phyloP scores from a whole-genome alignment of 2,888 invertebrate species.

The Cantharis nigra region DNA sequence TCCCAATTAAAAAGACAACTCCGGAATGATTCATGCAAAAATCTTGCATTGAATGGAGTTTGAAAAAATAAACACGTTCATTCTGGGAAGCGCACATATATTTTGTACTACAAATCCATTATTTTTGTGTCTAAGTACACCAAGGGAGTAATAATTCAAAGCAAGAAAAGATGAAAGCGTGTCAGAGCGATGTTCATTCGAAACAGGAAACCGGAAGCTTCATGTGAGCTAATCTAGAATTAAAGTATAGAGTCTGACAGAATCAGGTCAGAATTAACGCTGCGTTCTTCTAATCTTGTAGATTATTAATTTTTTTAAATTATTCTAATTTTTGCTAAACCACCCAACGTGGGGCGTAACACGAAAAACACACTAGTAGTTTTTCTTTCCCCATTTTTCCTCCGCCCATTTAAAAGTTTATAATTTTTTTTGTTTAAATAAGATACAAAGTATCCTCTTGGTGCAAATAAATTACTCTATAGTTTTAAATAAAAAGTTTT shows the following conservation, averaged over 20 bases:
- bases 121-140: conserved; percentile 27
- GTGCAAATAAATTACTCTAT: background rate
- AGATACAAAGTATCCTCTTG: background rate
- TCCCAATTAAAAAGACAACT: too few relatives aligned
- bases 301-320: conserved; percentile 4
- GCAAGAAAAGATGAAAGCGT: conserved; percentile 30
- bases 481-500: background rate
- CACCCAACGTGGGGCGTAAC: background rate
- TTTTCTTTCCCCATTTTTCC: background rate
- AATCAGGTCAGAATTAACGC: conserved; percentile 27
- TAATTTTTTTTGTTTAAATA: background rate
- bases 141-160: conserved; percentile 27
- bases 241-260: conserved; percentile 28
- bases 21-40: background rate
- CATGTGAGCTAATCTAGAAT: conserved; percentile 31
- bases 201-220: conserved; percentile 27
- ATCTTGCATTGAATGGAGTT: background rate
- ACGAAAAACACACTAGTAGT: background rate
- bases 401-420: background rate
- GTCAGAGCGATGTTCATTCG: conserved; percentile 31
- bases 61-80: conserved; percentile 10
- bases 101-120: conserved; percentile 23
- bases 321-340: background rate
- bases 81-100: conserved; percentile 13
- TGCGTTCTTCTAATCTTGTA: conserved; percentile 10